Evolutionary conservation across 2,797 vertebrate genomes (phyloP).

Genomic region (Gobionotothen gibberifrons): DNA sequence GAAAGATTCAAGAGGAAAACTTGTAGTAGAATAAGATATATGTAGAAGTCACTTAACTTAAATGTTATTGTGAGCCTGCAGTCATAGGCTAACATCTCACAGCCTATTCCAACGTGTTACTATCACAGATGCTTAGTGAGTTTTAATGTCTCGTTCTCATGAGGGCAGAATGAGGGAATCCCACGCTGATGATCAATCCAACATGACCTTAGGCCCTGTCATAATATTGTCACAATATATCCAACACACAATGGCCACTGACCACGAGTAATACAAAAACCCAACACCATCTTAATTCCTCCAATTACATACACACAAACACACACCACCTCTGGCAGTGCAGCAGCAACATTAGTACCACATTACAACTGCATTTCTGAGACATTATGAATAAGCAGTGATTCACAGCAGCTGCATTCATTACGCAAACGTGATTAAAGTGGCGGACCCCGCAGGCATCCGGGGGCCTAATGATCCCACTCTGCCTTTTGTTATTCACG

Average conservation of each 20-base stretch:
- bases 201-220: constrained; percentile 67
- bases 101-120: constrained; percentile 23
- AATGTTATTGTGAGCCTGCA: constrained; percentile 3
- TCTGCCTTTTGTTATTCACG: constrained; percentile 83
- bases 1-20: neutral
- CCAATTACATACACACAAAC: constrained; percentile 55
- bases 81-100: constrained; percentile 17
- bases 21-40: neutral
- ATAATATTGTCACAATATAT: constrained; percentile 70
- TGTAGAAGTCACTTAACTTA: neutral
- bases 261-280: constrained; percentile 58
- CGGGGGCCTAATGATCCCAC: constrained; percentile 81
- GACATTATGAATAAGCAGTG: constrained; percentile 77
- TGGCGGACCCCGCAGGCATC: constrained; percentile 74
- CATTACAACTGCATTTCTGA: constrained; percentile 69
- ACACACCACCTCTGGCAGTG: constrained; percentile 66
- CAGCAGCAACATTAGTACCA: constrained; percentile 68
- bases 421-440: constrained; percentile 85
- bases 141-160: constrained; percentile 30
- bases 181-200: constrained; percentile 66
- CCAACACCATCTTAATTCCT: constrained; percentile 59
- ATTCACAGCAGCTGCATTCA: constrained; percentile 83
- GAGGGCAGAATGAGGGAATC: constrained; percentile 57
- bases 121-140: constrained; percentile 32
- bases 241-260: constrained; percentile 50